A percentile compares a stretch with the other conserved stretches of the same genome.
These are phyloP conservation scores for Pinctada fucata DNA, from an alignment of 2,888 invertebrate genomes.

Conservation along the genomic window DNA sequence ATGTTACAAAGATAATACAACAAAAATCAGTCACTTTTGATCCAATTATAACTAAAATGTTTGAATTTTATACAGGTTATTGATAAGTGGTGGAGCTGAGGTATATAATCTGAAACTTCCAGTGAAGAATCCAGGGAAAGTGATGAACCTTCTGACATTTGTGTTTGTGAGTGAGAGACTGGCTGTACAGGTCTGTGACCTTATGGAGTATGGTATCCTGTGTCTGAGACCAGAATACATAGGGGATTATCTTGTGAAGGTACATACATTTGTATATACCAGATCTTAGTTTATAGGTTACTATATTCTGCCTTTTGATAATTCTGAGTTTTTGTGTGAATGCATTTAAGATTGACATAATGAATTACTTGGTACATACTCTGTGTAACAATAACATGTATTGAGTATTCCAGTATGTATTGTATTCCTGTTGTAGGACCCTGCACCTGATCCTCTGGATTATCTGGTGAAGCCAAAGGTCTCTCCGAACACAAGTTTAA, in stretches of 20 bases:
- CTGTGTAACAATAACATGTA: too few relatives aligned
- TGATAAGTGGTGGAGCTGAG: slow-evolving; percentile 65
- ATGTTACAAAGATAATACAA: too few relatives aligned
- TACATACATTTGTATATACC: slow-evolving; percentile 26
- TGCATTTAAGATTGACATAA: too few relatives aligned
- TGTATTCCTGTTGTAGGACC: slow-evolving; percentile 47
- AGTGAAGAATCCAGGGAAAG: slow-evolving; percentile 50
- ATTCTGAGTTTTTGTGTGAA: too few relatives aligned
- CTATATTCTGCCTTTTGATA: too few relatives aligned
- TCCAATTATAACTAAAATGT: neutral
- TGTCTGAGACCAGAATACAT: slow-evolving; percentile 69
- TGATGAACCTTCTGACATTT: slow-evolving; percentile 59
- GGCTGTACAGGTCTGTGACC: slow-evolving; percentile 38
- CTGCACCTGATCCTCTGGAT: slow-evolving; percentile 59
- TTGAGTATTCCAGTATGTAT: too few relatives aligned
- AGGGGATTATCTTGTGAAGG: slow-evolving; percentile 67
- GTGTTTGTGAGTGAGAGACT: slow-evolving; percentile 59
- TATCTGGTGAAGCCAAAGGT: slow-evolving; percentile 42
- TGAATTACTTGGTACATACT: too few relatives aligned
- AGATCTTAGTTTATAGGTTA: too few relatives aligned
- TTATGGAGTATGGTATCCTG: slow-evolving; percentile 61
- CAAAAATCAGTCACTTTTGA: too few relatives aligned
- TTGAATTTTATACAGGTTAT: slow-evolving; percentile 48
- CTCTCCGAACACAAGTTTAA: neutral
- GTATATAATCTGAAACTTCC: slow-evolving; percentile 60